Evolutionary conservation across 2,113 vertebrate species (phyloP), one percentile per base, ranked within the genome.

Genomic region (Siniperca chuatsi): DNA sequence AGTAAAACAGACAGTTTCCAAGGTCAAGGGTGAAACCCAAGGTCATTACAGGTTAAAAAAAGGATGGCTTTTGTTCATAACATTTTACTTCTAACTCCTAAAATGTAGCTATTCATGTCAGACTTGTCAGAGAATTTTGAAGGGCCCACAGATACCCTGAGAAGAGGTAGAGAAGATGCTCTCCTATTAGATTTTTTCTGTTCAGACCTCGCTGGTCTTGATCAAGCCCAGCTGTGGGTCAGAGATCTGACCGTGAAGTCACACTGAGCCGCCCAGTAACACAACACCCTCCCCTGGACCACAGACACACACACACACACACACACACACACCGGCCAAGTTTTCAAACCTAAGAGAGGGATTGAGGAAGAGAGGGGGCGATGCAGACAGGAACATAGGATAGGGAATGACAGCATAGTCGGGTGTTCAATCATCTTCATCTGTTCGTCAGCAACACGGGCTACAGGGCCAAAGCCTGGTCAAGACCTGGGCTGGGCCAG

Each of bases 201-300:
- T 21, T 77, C 37, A 79, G 83, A 67, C 55, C 33, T 78, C 23
- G 18, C 50, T 77, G 37, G 60, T 78, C 44, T 61, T 88, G 68
- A 90, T 89, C 82, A 85, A 67, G 55, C 44, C 73, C 88, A 92
- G 89, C 85, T 91, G 93, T 90, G 81, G 85, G 71, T 82, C 85
- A 87, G 40, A 78, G 82, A 76, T 83, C 58, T 84, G 75, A 89
- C 68, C 33, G 50, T 52, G 62, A 78, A 80, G 79, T 90, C 91
- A 79, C 88, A 87, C 79, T 61, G 82, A 83, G 87, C 48, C 25
- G 3, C 62, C 73, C 71, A 35, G 79, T 81, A 90, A 92, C 66
- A 78, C 75, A 90, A 91, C 84, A 88, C 73, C 72, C 65, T 42
- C 37, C 15, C 60, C 33, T 46, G 18, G 54, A 67, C n/a, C 69